phyloP scores from a whole-genome alignment of 2,113 vertebrate species.

The Thalassarche chlororhynchos region DNA sequence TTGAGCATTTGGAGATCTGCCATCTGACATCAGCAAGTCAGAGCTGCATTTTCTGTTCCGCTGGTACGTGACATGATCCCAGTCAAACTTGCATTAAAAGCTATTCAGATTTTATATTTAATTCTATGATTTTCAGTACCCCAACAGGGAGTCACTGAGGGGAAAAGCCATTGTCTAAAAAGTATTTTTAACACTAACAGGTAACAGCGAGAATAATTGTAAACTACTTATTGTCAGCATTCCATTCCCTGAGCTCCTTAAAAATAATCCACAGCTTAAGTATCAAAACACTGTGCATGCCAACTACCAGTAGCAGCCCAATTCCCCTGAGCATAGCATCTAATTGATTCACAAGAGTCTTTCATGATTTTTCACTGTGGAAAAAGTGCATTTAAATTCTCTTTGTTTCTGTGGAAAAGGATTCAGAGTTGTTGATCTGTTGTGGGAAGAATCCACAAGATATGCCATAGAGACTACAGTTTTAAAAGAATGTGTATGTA shows the following conservation, averaged over 20 bases:
- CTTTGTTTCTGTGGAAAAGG: not conserved
- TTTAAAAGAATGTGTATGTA: not conserved
- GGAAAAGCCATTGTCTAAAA: not conserved
- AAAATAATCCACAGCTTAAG: not conserved
- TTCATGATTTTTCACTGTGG: not conserved
- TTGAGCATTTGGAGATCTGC: not conserved
- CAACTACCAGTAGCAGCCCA: not conserved
- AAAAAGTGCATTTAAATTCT: not conserved
- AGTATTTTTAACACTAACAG: not conserved
- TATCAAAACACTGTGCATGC: not conserved
- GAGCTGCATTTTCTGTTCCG: not conserved
- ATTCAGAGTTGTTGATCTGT: not conserved
- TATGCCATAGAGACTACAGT: accelerated
- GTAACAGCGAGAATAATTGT: not conserved
- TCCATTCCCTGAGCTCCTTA: not conserved
- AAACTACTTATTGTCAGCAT: not conserved
- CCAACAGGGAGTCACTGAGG: not conserved
- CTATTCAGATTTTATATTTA: not conserved
- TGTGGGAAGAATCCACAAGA: not conserved
- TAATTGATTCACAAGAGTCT: not conserved
- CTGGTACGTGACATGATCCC: not conserved
- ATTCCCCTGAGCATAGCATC: not conserved
- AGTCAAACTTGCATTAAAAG: not conserved
- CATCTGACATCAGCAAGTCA: not conserved
- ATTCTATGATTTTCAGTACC: not conserved